phyloP scores from a whole-genome alignment of 1,140 invertebrate genomes.

The Adoxophyes honmai region DNA sequence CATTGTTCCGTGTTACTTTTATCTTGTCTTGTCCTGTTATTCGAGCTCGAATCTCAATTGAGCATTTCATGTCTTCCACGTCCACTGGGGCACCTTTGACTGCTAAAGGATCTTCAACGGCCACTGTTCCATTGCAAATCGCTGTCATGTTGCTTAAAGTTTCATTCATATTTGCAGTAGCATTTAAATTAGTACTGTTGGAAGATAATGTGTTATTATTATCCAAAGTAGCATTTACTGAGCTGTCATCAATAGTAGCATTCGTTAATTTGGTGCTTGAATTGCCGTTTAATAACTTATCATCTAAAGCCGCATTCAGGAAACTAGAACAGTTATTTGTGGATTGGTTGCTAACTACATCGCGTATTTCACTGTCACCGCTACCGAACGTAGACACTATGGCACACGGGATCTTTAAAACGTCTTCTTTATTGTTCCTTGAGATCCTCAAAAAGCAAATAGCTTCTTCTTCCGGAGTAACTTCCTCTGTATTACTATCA shows the following conservation, averaged over 20 bases:
- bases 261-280: too few species aligned
- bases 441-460: neutral
- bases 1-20: neutral
- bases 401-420: constrained; percentile 7
- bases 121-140: neutral
- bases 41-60: neutral
- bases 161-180: neutral
- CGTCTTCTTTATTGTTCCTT: neutral
- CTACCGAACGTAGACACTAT: constrained; percentile 8
- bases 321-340: neutral
- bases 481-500: neutral
- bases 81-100: neutral
- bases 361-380: neutral
- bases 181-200: neutral
- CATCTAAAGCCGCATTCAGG: neutral
- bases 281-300: too few species aligned
- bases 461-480: neutral
- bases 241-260: too few species aligned
- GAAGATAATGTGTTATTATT: neutral
- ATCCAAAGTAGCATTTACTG: neutral
- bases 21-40: neutral
- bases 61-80: neutral
- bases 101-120: neutral
- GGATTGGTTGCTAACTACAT: neutral
- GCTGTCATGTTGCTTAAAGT: neutral